Conservation (phyloP, 2,888 invertebrate genomes). For the Heliconius ismenius region DNA sequence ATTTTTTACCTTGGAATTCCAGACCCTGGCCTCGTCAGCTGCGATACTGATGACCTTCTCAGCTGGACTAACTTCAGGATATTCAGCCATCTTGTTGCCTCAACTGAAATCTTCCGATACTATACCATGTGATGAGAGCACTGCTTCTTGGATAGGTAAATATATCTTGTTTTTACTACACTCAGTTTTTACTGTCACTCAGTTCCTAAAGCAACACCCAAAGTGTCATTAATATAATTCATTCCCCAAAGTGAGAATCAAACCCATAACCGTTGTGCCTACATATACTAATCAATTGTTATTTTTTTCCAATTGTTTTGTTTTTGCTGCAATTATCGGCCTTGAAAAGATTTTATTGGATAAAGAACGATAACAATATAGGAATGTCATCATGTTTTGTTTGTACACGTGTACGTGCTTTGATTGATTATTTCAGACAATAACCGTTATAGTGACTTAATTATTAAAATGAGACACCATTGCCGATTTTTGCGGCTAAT, state of each 20-base stretch:
- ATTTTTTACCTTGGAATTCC: conserved; percentile 38
- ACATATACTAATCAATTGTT: no score
- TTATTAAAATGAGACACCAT: background rate
- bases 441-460: background rate
- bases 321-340: background rate
- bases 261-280: background rate
- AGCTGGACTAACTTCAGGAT: conserved; percentile 84
- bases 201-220: background rate
- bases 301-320: background rate
- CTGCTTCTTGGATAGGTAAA: conserved; percentile 84
- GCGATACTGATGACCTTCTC: conserved; percentile 81
- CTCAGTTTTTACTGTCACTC: no score
- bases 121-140: conserved; percentile 71
- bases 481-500: no score
- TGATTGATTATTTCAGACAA: background rate
- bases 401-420: background rate
- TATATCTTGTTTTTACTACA: background rate
- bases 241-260: background rate
- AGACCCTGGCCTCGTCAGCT: conserved; percentile 81
- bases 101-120: conserved; percentile 73
- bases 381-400: background rate
- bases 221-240: background rate
- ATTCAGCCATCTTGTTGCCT: conserved; percentile 84
- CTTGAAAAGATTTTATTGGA: background rate
- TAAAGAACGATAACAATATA: background rate